Conservation (phyloP, 2,888 invertebrate species). For the Anodontia alba region DNA sequence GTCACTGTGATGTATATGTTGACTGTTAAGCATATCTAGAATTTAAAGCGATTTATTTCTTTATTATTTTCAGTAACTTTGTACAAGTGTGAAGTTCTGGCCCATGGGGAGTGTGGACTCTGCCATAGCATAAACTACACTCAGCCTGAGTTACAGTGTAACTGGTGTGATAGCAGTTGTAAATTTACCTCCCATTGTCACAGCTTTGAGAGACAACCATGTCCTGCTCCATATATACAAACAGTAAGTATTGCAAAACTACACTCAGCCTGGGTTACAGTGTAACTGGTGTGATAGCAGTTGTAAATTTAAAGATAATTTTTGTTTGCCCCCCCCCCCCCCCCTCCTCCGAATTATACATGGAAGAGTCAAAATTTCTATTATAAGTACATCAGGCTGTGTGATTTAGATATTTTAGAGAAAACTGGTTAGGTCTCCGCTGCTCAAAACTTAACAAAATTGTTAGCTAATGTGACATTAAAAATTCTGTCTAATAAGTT, state of each 20-base stretch:
- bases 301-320: constrained; percentile 74
- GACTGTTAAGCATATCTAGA: not conserved
- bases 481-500: too few relatives aligned
- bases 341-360: not conserved
- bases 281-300: constrained; percentile 98
- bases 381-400: too few relatives aligned
- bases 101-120: constrained; percentile 96
- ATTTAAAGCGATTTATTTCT: too few relatives aligned
- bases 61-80: constrained; percentile 89
- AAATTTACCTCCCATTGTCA: constrained; percentile 68
- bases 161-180: constrained; percentile 95
- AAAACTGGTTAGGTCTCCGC: too few relatives aligned
- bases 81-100: constrained; percentile 98
- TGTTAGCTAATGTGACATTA: too few relatives aligned
- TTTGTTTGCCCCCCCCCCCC: too few relatives aligned
- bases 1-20: not conserved
- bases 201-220: constrained; percentile 89
- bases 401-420: too few relatives aligned
- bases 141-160: constrained; percentile 92
- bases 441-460: too few relatives aligned
- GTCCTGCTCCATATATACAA: constrained; percentile 88
- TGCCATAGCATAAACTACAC: constrained; percentile 93
- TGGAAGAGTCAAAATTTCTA: too few relatives aligned
- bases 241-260: constrained; percentile 77
- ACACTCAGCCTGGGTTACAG: constrained; percentile 89